Evolutionary conservation across 2,113 vertebrate genomes (phyloP), one percentile per base, ranked within the genome.

Genomic region (Rhodinocichla rosea): DNA sequence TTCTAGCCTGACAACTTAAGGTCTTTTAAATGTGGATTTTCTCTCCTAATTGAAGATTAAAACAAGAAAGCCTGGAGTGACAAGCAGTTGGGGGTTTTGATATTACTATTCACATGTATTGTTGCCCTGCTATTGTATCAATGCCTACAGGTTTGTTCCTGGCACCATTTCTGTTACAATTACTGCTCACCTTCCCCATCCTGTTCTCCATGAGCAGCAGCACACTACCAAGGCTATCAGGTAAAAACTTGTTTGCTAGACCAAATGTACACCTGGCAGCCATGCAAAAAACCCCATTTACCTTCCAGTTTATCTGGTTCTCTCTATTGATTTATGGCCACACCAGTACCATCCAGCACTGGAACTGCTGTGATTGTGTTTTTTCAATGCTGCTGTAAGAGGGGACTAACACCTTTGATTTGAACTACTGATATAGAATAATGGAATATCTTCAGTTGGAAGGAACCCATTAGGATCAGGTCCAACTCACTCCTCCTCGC

Each of bases 381-480:
- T 13, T 90, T 47, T 39, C 0, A 0, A 9, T 83, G 28, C 37
- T 63, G 26, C 23, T 42, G 0, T 47, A 39, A 20, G 16, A 81
- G 17, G 5, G 21, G n/a, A 55, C 13, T 15, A 79, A 24, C 23
- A 65, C 6, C 11, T 87, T 73, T 55, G 52, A 42, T 40, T 50
- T 75, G n/a, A 78, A 30, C 19, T 32, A 17, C 23, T 33, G 39
- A 10, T n/a, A n/a, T 3, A 52, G 33, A 83, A 44, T 49, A 8
- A 52, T 0, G 28, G 10, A 20, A 32, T 52, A n/a, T n/a, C 20
- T 83, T 32, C 47, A 39, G 27, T 15, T 87, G 69, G 53, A 87
- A 76, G 26, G n/a, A 57, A n/a, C 0, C 1, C 20, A 59, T 52
- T 32, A 57, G 17, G 40, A 70, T 50, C 1, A 0, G 67, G 14